Percentiles rank a stretch among this genome's conserved stretches.
Evolutionary conservation across 2,888 invertebrate genomes (phyloP).

Genomic region (Orthosia gothica): DNA sequence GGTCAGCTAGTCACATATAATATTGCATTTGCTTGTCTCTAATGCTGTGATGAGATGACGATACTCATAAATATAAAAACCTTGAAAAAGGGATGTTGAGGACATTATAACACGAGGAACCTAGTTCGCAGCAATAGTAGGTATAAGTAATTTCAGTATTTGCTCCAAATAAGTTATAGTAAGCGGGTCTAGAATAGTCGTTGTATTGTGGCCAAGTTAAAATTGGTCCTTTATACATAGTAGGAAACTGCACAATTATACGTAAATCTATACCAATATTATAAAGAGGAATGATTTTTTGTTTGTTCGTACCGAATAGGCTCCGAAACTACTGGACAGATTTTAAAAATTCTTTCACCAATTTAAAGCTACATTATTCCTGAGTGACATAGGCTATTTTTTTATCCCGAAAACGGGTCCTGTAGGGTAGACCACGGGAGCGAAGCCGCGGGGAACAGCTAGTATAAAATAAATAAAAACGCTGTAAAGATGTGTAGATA

Average conservation of each 20-base stretch:
- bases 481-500: neutral
- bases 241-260: neutral
- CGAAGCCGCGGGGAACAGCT: too few species aligned
- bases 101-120: neutral
- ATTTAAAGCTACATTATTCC: too few species aligned
- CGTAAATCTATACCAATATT: too few species aligned
- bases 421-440: too few species aligned
- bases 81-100: neutral
- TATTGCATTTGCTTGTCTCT: neutral
- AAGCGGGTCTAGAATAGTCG: neutral
- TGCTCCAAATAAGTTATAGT: neutral
- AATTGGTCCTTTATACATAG: slow-evolving; percentile 9
- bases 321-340: too few species aligned
- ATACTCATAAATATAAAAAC: neutral
- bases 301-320: too few species aligned
- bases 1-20: too few species aligned
- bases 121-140: neutral
- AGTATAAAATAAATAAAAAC: neutral
- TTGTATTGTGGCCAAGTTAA: slow-evolving; percentile 11
- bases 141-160: neutral
- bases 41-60: neutral
- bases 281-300: too few species aligned
- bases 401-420: too few species aligned
- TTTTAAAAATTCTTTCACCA: too few species aligned
- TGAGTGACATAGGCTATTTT: too few species aligned